These are phyloP conservation scores for Orientallactaga bullata DNA, from an alignment of 2,113 vertebrate genomes.

Conservation along the genomic window DNA sequence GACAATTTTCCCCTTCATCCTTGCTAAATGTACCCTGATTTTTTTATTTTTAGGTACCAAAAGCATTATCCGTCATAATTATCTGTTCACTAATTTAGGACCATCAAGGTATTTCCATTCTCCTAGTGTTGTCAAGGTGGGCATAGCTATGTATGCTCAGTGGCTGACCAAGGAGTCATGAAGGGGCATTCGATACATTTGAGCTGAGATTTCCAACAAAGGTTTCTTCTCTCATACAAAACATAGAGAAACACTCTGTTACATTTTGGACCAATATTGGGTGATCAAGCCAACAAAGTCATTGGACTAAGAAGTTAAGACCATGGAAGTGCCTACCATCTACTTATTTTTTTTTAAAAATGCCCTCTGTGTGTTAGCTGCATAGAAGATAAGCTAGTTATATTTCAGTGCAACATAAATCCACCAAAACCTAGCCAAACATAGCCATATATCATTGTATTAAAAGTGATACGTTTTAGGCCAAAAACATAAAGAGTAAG, in stretches of 20 bases:
- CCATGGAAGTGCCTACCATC: neutral
- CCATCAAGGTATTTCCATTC: neutral
- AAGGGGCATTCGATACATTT: neutral
- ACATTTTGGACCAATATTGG: neutral
- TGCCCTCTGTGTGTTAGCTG: neutral
- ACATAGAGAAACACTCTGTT: neutral
- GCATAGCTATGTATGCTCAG: neutral
- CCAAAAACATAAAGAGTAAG: neutral
- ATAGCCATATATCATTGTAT: constrained; percentile 39
- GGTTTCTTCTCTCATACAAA: neutral
- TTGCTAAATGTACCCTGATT: neutral
- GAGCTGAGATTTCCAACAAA: neutral
- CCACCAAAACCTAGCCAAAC: neutral
- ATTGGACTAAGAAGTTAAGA: neutral
- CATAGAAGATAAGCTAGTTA: constrained; percentile 20
- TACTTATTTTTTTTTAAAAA: neutral
- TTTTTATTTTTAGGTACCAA: neutral
- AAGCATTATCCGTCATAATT: neutral
- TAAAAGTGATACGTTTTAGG: neutral
- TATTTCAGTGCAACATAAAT: neutral
- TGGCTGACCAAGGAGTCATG: neutral
- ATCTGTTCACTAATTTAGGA: neutral
- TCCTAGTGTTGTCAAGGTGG: neutral
- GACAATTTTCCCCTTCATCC: neutral
- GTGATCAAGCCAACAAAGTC: neutral